Evolutionary conservation across 35 echinoderm and acorn worm species (phyloP).

Genomic region (Heliocidaris erythrogramma): DNA sequence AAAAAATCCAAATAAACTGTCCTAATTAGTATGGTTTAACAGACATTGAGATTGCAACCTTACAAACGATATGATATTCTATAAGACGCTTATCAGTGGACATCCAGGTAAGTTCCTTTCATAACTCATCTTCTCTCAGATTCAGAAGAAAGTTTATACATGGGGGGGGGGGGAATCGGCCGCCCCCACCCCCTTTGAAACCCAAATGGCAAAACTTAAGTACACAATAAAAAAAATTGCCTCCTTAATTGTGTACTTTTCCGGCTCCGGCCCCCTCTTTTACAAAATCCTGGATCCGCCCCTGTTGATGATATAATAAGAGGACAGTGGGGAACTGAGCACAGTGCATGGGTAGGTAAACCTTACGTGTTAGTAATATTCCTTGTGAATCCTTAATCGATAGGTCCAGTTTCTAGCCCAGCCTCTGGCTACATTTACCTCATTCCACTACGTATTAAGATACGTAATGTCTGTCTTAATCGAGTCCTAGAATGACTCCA

Average conservation of each 20-base stretch:
- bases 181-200: too few relatives aligned
- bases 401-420: not conserved
- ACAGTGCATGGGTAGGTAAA: not conserved
- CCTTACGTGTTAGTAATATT: not conserved
- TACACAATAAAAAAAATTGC: too few relatives aligned
- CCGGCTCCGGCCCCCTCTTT: too few relatives aligned
- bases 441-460: not conserved
- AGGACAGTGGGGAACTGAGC: not conserved
- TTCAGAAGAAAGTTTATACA: too few relatives aligned
- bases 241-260: too few relatives aligned
- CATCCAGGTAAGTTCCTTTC: too few relatives aligned
- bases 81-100: too few relatives aligned
- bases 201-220: too few relatives aligned
- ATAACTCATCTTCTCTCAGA: too few relatives aligned
- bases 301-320: not conserved
- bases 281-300: too few relatives aligned
- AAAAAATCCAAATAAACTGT: not conserved
- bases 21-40: not conserved
- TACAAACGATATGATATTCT: too few relatives aligned
- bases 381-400: not conserved
- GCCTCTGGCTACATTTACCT: not conserved
- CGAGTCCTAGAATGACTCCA: slow-evolving; percentile 8
- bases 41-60: not conserved
- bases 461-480: not conserved
- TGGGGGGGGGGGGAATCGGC: too few relatives aligned